phyloP scores from a whole-genome alignment of 2,888 invertebrate species.

The Drymonia ruficornis region DNA sequence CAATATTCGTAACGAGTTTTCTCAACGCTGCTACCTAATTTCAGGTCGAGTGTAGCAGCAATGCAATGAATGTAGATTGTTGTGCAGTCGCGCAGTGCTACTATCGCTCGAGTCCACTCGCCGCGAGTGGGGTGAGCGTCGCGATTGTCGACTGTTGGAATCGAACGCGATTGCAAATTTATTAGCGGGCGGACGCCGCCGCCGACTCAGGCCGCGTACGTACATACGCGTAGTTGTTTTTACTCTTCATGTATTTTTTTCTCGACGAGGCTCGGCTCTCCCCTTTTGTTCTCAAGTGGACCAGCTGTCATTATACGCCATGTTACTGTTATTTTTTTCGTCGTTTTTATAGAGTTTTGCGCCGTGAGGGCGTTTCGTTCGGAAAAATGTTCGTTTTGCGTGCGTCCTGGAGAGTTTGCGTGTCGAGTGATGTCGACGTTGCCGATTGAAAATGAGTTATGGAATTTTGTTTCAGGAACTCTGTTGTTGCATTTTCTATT shows the following conservation, averaged over 20 bases:
- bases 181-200: constrained; percentile 72
- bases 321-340: constrained; percentile 84
- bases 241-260: constrained; percentile 82
- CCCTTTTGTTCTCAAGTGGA: constrained; percentile 86
- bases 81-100: constrained; percentile 37
- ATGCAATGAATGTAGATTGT: constrained; percentile 40
- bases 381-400: constrained; percentile 85
- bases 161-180: constrained; percentile 82
- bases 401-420: constrained; percentile 80
- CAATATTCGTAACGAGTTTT: constrained; percentile 84
- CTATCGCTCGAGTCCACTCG: constrained; percentile 57
- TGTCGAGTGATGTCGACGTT: constrained; percentile 75
- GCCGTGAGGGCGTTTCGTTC: constrained; percentile 80
- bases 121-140: constrained; percentile 52
- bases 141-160: constrained; percentile 60
- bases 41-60: constrained; percentile 69
- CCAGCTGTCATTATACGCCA: constrained; percentile 86
- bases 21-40: constrained; percentile 79
- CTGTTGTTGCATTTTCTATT: constrained; percentile 57
- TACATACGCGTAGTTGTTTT: constrained; percentile 77
- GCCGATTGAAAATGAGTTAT: constrained; percentile 78
- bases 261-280: constrained; percentile 81
- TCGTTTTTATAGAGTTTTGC: constrained; percentile 84
- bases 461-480: constrained; percentile 65
- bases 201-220: constrained; percentile 56